Percentiles rank a stretch among this genome's conserved stretches.
Conservation (phyloP, 2,888 invertebrate species). For the Stramonita haemastoma region DNA sequence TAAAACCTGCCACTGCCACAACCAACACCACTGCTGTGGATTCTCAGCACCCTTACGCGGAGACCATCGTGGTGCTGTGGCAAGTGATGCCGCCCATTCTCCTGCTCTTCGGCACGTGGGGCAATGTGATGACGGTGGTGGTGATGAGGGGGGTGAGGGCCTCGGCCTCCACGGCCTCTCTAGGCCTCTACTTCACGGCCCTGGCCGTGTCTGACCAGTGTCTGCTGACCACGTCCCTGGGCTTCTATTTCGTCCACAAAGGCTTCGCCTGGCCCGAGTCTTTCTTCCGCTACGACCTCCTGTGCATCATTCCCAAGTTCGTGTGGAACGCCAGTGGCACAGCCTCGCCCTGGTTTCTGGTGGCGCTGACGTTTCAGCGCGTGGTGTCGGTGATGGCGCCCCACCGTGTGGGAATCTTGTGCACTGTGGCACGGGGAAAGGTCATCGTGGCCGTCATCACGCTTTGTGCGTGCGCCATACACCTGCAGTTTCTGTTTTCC, state of each 20-base stretch:
- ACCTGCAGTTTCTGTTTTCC: neutral
- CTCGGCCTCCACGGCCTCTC: neutral
- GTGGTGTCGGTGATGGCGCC: slow-evolving; percentile 19
- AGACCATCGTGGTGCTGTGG: neutral
- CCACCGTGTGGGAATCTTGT: neutral
- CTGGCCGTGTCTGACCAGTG: slow-evolving; percentile 6
- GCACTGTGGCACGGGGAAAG: neutral
- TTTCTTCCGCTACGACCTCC: neutral
- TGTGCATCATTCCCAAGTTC: neutral
- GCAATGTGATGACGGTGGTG: slow-evolving; percentile 2
- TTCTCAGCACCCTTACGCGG: neutral
- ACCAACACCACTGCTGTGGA: no score
- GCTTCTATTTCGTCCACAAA: neutral
- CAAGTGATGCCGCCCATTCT: neutral
- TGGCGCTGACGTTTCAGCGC: slow-evolving; percentile 7
- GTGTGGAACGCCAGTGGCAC: neutral
- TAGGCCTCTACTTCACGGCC: neutral
- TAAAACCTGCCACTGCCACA: no score
- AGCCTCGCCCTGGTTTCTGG: neutral
- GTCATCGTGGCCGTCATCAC: neutral
- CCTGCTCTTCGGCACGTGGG: neutral
- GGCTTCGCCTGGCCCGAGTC: neutral
- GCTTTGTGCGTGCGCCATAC: neutral
- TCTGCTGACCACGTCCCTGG: neutral
- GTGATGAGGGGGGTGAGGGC: neutral